Evolutionary conservation across 2,113 vertebrate species (phyloP), one percentile per base, ranked within the genome.

Genomic region (Triplophysa siluroides): DNA sequence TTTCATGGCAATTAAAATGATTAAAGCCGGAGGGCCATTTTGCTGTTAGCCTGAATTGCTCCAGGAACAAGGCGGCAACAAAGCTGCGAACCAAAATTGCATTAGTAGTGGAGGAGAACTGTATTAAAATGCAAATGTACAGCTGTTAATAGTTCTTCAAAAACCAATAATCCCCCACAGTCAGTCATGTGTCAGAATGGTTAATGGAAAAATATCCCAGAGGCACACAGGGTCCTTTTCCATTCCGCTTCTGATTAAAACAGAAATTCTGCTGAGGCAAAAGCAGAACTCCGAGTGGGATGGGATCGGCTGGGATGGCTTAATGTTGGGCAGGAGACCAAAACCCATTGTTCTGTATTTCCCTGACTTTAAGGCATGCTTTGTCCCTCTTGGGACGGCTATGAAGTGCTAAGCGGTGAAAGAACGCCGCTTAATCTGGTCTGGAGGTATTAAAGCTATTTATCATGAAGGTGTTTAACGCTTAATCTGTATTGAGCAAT

Each of bases 81-180:
- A 95, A 94, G 94, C 95, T 94, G 93, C 93, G 94, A 93, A 96
- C 93, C 93, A 94, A 96, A 96, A 97, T 96, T 96, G 94, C 94
- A 95, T 96, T 94, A 97, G 95, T 95, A 92, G 93, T 94, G 93
- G 93, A 95, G 90, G 92, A 96, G 94, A 97, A 97, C 92, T 97
- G 94, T 94, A 99, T 99, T 99, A 98, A 99, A 98, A 99, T 99
- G 96, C 96, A 97, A 99, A 98, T 99, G 96, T 97, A 92, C 94
- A 96, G 93, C 95, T 97, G 95, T 95, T 98, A 98, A 97, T 98
- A 97, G 96, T 98, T 97, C 96, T 97, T 98, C 96, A 98, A 98
- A 98, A 98, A 95, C 95, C 96, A 98, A 97, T 97, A 98, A 98
- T 98, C 96, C 96, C 97, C 95, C 92, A 96, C 94, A 96, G 97